A percentile compares a stretch with the other conserved stretches of the same genome.
These are phyloP conservation scores for Acleris emargana DNA, from an alignment of 2,888 invertebrate genomes.

Conservation along the genomic window DNA sequence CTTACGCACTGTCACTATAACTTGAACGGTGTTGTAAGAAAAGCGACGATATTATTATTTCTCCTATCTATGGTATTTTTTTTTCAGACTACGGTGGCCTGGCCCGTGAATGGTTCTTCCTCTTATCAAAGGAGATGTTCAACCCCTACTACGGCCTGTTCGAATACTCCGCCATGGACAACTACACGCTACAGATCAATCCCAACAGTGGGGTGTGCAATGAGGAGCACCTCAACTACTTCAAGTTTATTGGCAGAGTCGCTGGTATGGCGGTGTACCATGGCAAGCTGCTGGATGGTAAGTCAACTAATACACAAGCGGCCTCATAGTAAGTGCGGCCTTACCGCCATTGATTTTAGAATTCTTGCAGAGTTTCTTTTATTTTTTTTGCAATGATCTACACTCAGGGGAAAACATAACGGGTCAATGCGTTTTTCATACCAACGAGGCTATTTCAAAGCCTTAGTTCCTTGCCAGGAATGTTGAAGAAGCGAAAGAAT, in stretches of 20 bases:
- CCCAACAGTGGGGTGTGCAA: slow-evolving; percentile 98
- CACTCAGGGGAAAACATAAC: too few species aligned
- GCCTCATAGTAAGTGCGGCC: too few species aligned
- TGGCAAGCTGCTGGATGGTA: slow-evolving; percentile 98
- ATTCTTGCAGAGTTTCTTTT: not conserved
- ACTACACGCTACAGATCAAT: slow-evolving; percentile 99
- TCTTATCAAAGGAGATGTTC: slow-evolving; percentile 99
- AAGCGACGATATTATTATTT: too few species aligned
- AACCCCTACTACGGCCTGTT: slow-evolving; percentile 99
- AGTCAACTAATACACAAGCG: slow-evolving; percentile 51
- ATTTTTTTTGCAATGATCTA: not conserved
- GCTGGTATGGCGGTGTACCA: slow-evolving; percentile 99
- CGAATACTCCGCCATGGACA: slow-evolving; percentile 99
- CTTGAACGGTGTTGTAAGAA: too few species aligned
- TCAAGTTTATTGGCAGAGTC: slow-evolving; percentile 98
- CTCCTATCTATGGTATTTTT: not conserved
- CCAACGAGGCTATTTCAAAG: too few species aligned
- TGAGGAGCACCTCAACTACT: slow-evolving; percentile 98
- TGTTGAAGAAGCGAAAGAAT: too few species aligned
- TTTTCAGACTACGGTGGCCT: slow-evolving; percentile 95
- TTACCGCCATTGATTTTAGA: too few species aligned
- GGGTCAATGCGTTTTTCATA: too few species aligned
- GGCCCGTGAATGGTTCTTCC: slow-evolving; percentile 99
- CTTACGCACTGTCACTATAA: too few species aligned
- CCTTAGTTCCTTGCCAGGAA: too few species aligned